Evolutionary conservation across 2,888 invertebrate species (phyloP).

Genomic region (Thyatira batis): DNA sequence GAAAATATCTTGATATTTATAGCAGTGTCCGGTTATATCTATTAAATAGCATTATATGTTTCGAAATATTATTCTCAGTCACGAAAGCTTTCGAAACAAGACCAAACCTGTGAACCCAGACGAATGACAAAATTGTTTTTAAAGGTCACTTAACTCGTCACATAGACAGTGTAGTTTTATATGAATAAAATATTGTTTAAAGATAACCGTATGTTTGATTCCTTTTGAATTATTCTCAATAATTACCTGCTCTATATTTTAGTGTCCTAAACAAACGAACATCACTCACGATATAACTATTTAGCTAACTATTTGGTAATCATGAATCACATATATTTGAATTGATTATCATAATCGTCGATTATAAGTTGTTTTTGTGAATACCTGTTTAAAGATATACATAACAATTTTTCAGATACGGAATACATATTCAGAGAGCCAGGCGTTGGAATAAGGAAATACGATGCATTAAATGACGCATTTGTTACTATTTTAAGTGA

Average conservation of each 20-base stretch:
- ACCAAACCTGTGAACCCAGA: neutral
- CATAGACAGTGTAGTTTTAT: too few relatives aligned
- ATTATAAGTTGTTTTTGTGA: slow-evolving; percentile 12
- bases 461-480: slow-evolving; percentile 46
- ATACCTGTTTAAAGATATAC: neutral
- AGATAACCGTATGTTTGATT: too few relatives aligned
- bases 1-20: too few relatives aligned
- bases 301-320: too few relatives aligned
- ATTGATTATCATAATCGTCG: too few relatives aligned
- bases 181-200: too few relatives aligned
- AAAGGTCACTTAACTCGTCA: too few relatives aligned
- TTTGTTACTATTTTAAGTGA: slow-evolving; percentile 47
- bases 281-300: too few relatives aligned
- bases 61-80: neutral
- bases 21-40: neutral
- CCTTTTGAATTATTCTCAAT: too few relatives aligned
- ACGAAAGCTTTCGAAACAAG: slow-evolving; percentile 11
- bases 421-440: slow-evolving; percentile 61
- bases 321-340: too few relatives aligned
- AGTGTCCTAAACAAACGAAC: too few relatives aligned
- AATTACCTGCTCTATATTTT: too few relatives aligned
- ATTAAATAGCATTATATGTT: slow-evolving; percentile 9
- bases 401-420: slow-evolving; percentile 49
- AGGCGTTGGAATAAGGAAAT: slow-evolving; percentile 52
- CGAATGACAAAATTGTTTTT: neutral